A percentile compares a stretch with the other conserved stretches of the same genome.
phyloP scores from a whole-genome alignment of 1,140 invertebrate genomes.

The Chironomus striatipennis region DNA sequence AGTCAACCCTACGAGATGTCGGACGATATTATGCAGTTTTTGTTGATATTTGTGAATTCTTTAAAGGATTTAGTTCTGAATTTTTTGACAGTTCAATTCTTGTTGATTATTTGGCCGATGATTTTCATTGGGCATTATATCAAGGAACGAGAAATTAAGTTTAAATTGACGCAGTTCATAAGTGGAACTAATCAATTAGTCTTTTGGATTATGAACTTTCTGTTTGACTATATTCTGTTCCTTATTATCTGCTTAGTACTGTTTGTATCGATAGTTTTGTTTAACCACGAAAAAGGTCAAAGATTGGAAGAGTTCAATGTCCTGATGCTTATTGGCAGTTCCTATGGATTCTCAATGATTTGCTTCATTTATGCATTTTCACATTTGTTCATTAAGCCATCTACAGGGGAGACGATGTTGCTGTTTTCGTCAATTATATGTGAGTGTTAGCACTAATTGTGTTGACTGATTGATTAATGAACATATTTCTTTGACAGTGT shows the following conservation, averaged over 20 bases:
- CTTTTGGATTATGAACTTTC: slow-evolving; percentile 60
- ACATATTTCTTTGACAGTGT: too few species aligned
- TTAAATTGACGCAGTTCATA: slow-evolving; percentile 53
- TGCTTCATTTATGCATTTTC: slow-evolving; percentile 50
- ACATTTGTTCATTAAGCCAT: slow-evolving; percentile 53
- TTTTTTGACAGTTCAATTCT: slow-evolving; percentile 49
- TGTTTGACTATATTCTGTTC: slow-evolving; percentile 65
- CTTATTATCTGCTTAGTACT: slow-evolving; percentile 45
- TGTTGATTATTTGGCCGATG: slow-evolving; percentile 35
- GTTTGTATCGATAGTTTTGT: slow-evolving; percentile 45
- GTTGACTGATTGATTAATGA: too few species aligned
- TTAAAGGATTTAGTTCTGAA: slow-evolving; percentile 48
- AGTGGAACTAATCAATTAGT: slow-evolving; percentile 63
- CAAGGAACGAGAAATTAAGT: slow-evolving; percentile 45
- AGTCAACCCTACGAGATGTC: slow-evolving; percentile 57
- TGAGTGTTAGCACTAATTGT: too few species aligned
- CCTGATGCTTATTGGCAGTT: slow-evolving; percentile 42
- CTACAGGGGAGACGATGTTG: slow-evolving; percentile 54
- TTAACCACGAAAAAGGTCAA: slow-evolving; percentile 48
- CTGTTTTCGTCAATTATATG: too few species aligned
- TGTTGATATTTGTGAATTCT: too few species aligned
- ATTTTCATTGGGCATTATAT: slow-evolving; percentile 28
- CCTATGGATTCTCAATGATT: slow-evolving; percentile 45
- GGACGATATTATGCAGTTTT: slow-evolving; percentile 41
- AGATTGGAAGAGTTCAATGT: slow-evolving; percentile 43